Base-by-base conservation (phyloP, 2,888 invertebrate genomes). In the Tholera decimalis region DNA sequence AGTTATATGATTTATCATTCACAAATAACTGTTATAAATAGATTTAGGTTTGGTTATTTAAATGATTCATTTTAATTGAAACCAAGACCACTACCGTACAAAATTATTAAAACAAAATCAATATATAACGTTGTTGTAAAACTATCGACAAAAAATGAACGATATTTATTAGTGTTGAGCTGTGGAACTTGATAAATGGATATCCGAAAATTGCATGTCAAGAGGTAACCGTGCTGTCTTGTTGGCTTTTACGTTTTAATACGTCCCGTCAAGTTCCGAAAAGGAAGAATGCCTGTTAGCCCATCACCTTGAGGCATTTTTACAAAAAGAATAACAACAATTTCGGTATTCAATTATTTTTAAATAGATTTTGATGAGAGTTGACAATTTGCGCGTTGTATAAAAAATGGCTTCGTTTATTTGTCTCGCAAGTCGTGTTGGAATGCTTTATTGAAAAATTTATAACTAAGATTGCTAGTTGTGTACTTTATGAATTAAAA, bases 121-220 rank as follows among this genome's bases (percentile, higher is more conserved):
- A 80, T 75, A 78, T 28, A 33, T 76, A 74, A 79, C 73, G 62
- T 73, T 59, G 50, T 2, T 50, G 57, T 55, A 51, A 69, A 73
- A 77, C 53, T 81, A 79, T 80, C 89, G 90, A 91, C 82, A 87
- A 87, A 85, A 87, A 84, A 67, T 73, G 50, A 77, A 83, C 83
- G 84, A 80, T 80, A 76, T 47, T 47, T 82, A 78, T 85, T 81
- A 79, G 88, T 84, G 75, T 66, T 77, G 82, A 82, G 69, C 77
- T 68, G 56, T 35, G 60, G 43, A 61, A 75, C 84, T 88, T 95
- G 92, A 93, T 93, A 91, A 93, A 94, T 94, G 92, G 89, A 88
- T 85, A 86, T 83, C 90, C 93, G 89, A 93, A 95, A 94, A 95
- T 94, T 94, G 93, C 94, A 93, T 91, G 94, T 94, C 94, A 93